phyloP scores from a whole-genome alignment of 2,797 vertebrate species.

The Pitangus sulphuratus region DNA sequence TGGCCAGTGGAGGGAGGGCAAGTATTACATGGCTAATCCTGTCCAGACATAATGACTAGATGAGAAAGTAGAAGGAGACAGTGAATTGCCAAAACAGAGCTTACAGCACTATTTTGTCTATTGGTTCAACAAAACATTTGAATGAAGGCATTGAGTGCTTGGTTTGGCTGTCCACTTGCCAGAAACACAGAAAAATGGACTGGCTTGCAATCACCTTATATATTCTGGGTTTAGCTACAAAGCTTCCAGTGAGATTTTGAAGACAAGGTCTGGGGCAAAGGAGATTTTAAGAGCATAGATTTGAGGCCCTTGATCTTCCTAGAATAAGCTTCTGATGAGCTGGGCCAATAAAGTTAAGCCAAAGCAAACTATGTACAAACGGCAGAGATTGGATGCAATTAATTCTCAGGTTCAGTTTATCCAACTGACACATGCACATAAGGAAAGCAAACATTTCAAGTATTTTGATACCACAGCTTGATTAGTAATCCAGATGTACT shows the following conservation, averaged over 20 bases:
- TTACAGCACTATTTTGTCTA: neutral
- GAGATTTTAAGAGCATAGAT: slow-evolving; percentile 43
- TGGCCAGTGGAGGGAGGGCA: neutral
- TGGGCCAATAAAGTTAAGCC: slow-evolving; percentile 17
- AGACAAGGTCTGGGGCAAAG: slow-evolving; percentile 24
- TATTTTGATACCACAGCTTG: neutral
- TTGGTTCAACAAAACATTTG: neutral
- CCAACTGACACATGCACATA: neutral
- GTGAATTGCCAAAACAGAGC: neutral
- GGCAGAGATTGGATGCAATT: neutral
- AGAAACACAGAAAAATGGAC: neutral
- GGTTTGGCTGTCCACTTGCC: neutral
- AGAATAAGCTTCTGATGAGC: slow-evolving; percentile 36
- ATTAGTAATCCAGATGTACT: slow-evolving; percentile 16
- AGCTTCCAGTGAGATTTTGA: slow-evolving; percentile 3
- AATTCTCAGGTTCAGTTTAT: neutral
- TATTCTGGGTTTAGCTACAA: neutral
- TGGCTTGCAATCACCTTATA: neutral
- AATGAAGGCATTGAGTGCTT: neutral
- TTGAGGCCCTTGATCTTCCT: slow-evolving; percentile 51
- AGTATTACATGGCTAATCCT: neutral
- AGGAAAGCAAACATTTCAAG: neutral
- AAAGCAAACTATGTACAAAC: neutral
- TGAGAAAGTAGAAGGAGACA: neutral
- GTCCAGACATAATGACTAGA: neutral